These are phyloP conservation scores for Drosophila prosaltans DNA, from an alignment of 1,140 invertebrate species.

Conservation along the genomic window DNA sequence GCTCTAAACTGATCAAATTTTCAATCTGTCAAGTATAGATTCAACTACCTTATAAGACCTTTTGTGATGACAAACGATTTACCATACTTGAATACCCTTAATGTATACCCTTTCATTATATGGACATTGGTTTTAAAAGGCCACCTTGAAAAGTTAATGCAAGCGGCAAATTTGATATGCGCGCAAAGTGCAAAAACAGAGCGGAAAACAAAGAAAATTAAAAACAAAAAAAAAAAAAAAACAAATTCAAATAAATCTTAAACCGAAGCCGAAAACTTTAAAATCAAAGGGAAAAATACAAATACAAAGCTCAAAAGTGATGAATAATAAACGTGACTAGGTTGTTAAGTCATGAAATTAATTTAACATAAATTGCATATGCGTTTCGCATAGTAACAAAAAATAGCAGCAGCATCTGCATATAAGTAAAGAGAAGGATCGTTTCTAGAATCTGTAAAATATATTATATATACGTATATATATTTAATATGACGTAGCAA, in stretches of 20 bases:
- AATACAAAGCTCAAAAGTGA: conserved; percentile 38
- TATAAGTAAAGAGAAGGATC: background rate
- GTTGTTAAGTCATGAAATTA: conserved; percentile 57
- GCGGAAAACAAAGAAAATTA: conserved; percentile 25
- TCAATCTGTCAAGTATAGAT: no score
- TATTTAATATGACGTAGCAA: background rate
- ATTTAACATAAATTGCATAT: conserved; percentile 63
- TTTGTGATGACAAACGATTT: no score
- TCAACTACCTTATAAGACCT: no score
- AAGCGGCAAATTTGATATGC: conserved; percentile 57
- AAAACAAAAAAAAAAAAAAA: conserved; percentile 16
- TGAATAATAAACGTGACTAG: conserved; percentile 68
- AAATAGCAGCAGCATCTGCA: conserved; percentile 1
- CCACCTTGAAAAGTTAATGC: conserved; percentile 57
- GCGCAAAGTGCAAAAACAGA: conserved; percentile 32
- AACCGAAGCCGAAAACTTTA: conserved; percentile 22
- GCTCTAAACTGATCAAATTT: no score
- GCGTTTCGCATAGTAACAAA: conserved; percentile 37
- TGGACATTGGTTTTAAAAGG: conserved; percentile 29
- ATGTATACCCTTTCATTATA: background rate
- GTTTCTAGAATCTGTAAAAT: background rate
- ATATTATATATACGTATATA: background rate
- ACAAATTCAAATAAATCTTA: conserved; percentile 31
- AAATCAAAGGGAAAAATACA: conserved; percentile 34
- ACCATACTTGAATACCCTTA: no score